These are phyloP conservation scores for Allobates femoralis DNA, from an alignment of 2,797 vertebrate species.

Conservation along the genomic window DNA sequence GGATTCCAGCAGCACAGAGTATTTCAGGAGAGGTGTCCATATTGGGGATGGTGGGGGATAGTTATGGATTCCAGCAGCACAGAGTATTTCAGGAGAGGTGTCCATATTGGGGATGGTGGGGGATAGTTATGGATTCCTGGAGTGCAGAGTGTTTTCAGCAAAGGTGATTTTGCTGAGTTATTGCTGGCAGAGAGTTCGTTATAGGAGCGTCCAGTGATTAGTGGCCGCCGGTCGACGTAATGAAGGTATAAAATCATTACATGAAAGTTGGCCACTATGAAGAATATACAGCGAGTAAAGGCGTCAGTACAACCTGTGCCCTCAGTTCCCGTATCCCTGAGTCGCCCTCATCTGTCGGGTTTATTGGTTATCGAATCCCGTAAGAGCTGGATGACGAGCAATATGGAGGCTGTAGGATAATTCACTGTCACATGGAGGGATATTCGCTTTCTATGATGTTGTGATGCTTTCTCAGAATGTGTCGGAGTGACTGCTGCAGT, in stretches of 20 bases:
- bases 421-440: neutral
- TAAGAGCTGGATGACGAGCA: neutral
- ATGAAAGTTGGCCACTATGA: neutral
- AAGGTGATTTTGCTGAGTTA: no score
- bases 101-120: no score
- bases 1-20: no score
- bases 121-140: no score
- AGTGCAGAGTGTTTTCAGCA: no score
- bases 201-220: no score
- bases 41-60: no score
- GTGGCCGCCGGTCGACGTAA: neutral
- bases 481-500: neutral
- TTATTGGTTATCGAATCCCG: no score
- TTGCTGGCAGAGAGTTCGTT: no score
- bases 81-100: no score
- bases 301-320: neutral
- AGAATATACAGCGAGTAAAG: neutral
- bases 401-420: neutral
- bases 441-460: neutral
- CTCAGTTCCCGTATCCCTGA: neutral
- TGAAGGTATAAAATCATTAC: neutral
- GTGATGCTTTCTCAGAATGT: neutral
- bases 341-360: neutral
- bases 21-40: no score
- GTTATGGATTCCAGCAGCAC: no score